Evolutionary conservation across 2,797 vertebrate genomes (phyloP).

Genomic region (Cuniculus paca): DNA sequence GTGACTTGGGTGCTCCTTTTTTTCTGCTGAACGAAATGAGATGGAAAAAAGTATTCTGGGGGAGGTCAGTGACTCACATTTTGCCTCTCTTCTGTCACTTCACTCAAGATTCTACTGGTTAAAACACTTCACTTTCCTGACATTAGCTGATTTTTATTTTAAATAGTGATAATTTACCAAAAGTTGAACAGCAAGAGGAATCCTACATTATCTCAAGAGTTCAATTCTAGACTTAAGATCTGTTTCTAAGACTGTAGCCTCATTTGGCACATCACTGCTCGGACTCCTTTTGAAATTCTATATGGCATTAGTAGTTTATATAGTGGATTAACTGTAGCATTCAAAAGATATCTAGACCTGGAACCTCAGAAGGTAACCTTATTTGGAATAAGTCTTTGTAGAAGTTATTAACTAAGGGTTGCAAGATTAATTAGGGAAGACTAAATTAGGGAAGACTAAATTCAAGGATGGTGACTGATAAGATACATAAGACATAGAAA

Average conservation of each 20-base stretch:
- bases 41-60: neutral
- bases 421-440: neutral
- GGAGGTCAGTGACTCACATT: neutral
- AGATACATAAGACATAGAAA: neutral
- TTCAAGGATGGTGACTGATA: neutral
- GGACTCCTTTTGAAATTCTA: neutral
- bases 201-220: neutral
- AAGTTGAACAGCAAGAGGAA: neutral
- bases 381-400: neutral
- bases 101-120: neutral
- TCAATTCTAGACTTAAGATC: neutral
- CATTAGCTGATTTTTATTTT: neutral
- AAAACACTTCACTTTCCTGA: conserved; percentile 12
- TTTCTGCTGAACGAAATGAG: neutral
- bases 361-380: neutral
- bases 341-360: neutral
- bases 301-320: neutral
- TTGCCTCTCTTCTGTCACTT: conserved; percentile 5
- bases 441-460: neutral
- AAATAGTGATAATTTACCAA: neutral
- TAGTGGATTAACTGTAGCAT: neutral
- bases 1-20: neutral
- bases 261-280: neutral
- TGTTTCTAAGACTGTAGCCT: neutral
- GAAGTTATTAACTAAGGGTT: neutral